A percentile compares a stretch with the other conserved stretches of the same genome.
phyloP scores from a whole-genome alignment of 1,140 invertebrate genomes.

The Cyclargus thomasi region DNA sequence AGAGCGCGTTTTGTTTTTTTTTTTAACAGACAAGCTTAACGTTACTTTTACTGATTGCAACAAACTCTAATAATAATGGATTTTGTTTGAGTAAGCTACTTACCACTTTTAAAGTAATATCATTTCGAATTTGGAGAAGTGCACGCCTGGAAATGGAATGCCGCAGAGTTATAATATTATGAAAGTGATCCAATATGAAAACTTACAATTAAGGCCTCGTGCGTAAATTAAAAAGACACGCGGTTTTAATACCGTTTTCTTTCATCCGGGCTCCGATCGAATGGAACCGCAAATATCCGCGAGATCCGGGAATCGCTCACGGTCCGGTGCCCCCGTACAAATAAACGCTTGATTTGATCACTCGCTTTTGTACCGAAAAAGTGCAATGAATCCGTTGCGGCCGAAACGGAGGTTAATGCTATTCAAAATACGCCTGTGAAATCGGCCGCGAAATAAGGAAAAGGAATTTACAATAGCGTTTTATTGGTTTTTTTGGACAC shows the following conservation, averaged over 20 bases:
- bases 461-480: neutral
- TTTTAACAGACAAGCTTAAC: no score
- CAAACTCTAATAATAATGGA: no score
- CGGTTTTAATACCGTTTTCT: constrained; percentile 22
- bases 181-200: neutral
- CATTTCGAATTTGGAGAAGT: no score
- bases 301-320: constrained; percentile 33
- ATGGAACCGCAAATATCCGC: constrained; percentile 37
- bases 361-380: constrained; percentile 30
- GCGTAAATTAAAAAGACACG: neutral
- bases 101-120: no score
- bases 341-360: constrained; percentile 38
- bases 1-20: no score
- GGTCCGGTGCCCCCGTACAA: constrained; percentile 32
- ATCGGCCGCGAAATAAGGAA: neutral
- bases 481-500: neutral
- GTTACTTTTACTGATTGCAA: no score
- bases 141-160: no score
- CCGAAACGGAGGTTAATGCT: constrained; percentile 30
- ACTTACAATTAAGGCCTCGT: no score
- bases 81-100: no score
- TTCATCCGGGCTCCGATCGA: constrained; percentile 29
- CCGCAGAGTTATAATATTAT: no score
- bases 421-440: constrained; percentile 6
- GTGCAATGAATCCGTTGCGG: constrained; percentile 26